Percentiles rank a stretch among this genome's conserved stretches.
These are phyloP conservation scores for Ursus arctos DNA, from an alignment of 2,113 vertebrate genomes.

Conservation along the genomic window DNA sequence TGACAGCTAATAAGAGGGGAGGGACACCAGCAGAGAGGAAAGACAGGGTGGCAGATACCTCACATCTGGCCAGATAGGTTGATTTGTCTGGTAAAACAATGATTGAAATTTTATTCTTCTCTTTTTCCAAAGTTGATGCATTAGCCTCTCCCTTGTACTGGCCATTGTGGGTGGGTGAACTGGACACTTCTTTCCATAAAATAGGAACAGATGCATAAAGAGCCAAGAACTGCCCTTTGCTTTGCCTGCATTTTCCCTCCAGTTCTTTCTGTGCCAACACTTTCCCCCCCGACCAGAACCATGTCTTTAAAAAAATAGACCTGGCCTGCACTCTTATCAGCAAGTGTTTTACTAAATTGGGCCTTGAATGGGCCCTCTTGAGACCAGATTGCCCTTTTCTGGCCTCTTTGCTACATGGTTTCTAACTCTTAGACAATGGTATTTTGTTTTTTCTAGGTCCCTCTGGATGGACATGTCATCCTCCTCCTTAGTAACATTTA, in stretches of 20 bases:
- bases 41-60: accelerated
- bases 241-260: background rate
- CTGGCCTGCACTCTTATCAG: background rate
- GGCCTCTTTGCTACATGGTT: background rate
- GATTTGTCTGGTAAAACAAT: background rate
- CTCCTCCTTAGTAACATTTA: background rate
- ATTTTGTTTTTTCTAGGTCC: background rate
- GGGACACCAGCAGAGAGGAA: background rate
- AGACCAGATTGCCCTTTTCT: background rate
- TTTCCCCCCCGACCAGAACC: background rate
- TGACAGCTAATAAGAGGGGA: background rate
- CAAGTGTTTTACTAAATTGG: background rate
- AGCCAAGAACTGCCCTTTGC: background rate
- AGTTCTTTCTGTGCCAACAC: background rate
- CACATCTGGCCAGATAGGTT: background rate
- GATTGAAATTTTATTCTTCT: background rate
- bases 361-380: background rate
- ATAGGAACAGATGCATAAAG: background rate
- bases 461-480: background rate
- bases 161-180: background rate
- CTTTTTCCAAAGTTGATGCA: background rate
- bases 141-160: accelerated
- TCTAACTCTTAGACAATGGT: background rate
- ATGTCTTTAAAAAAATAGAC: background rate
- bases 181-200: background rate